phyloP scores from a whole-genome alignment of 2,888 invertebrate genomes.

The Arctia plantaginis region DNA sequence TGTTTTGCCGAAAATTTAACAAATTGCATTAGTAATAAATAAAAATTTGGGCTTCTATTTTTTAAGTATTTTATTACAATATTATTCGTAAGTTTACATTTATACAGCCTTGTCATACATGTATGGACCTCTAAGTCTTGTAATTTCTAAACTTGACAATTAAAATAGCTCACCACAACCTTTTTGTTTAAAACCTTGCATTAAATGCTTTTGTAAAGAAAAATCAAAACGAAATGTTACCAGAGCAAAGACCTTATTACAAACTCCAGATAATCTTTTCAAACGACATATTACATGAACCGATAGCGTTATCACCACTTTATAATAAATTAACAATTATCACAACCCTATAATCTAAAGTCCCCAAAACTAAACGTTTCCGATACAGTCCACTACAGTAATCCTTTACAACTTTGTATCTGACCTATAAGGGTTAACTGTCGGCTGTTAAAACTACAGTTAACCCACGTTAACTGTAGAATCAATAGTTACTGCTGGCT shows the following conservation, averaged over 20 bases:
- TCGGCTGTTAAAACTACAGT: slow-evolving; percentile 54
- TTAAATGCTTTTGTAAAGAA: neutral
- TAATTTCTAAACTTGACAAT: neutral
- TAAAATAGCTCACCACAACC: neutral
- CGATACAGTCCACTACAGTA: slow-evolving; percentile 39
- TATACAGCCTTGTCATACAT: neutral
- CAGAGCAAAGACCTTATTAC: neutral
- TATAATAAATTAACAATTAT: neutral
- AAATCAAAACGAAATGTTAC: neutral
- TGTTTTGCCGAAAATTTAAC: neutral
- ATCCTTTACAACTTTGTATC: slow-evolving; percentile 50
- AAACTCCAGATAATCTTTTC: neutral
- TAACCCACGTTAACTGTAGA: slow-evolving; percentile 51
- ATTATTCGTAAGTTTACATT: neutral
- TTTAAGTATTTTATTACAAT: neutral
- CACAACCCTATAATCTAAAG: slow-evolving; percentile 7
- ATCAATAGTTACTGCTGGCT: slow-evolving; percentile 47
- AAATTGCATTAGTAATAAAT: no score
- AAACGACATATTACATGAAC: neutral
- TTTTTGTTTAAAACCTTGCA: neutral
- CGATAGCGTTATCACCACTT: neutral
- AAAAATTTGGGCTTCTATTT: neutral
- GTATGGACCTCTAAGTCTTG: neutral
- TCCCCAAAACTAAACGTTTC: slow-evolving; percentile 20
- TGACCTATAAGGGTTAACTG: slow-evolving; percentile 50